Evolutionary conservation across 2,113 vertebrate genomes (phyloP).

Genomic region (Lycaon pictus): DNA sequence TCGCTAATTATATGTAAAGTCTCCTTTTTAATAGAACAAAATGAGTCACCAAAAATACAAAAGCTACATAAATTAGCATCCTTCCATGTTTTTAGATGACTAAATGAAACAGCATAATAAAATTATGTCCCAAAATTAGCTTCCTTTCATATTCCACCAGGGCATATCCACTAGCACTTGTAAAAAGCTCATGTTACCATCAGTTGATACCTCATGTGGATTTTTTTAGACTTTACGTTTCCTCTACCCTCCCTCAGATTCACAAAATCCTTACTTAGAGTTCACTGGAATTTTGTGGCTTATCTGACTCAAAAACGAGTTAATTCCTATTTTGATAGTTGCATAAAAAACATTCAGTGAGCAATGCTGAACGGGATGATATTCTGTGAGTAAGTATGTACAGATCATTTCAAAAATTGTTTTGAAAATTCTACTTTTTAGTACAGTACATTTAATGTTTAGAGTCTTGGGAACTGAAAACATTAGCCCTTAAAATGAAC

Average conservation of each 20-base stretch:
- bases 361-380: background rate
- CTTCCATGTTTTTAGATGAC: slow-evolving; percentile 20
- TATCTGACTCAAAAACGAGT: slow-evolving; percentile 61
- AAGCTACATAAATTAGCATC: slow-evolving; percentile 49
- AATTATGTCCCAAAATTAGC: slow-evolving; percentile 13
- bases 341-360: slow-evolving; percentile 9
- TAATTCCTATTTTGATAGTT: slow-evolving; percentile 40
- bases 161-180: slow-evolving; percentile 32
- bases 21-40: slow-evolving; percentile 56
- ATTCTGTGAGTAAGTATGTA: background rate
- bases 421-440: slow-evolving; percentile 46
- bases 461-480: background rate
- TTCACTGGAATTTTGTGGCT: slow-evolving; percentile 36
- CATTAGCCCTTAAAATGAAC: slow-evolving; percentile 13
- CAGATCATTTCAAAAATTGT: slow-evolving; percentile 17
- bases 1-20: slow-evolving; percentile 57
- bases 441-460: slow-evolving; percentile 22
- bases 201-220: slow-evolving; percentile 46
- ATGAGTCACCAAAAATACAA: slow-evolving; percentile 36
- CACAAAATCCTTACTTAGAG: slow-evolving; percentile 39
- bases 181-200: slow-evolving; percentile 35
- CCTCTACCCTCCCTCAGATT: background rate
- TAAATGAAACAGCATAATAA: slow-evolving; percentile 8
- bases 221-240: slow-evolving; percentile 32
- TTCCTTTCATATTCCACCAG: slow-evolving; percentile 1